Percentiles rank a stretch among this genome's conserved stretches.
phyloP scores from a whole-genome alignment of 1,140 invertebrate genomes.

The Apolygus lucorum region DNA sequence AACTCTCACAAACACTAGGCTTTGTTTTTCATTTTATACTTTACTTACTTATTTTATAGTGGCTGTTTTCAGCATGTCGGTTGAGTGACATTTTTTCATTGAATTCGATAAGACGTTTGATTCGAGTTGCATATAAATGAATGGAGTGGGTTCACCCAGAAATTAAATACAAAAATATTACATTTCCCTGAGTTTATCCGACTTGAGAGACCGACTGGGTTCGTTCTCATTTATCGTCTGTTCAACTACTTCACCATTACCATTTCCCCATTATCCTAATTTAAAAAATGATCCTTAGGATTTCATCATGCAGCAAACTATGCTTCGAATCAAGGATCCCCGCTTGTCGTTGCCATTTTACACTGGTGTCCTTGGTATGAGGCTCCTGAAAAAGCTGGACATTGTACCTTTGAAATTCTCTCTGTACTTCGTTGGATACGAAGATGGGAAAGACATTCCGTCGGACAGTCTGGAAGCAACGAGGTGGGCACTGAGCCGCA shows the following conservation, averaged over 20 bases:
- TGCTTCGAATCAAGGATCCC: conserved; percentile 91
- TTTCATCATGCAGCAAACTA: conserved; percentile 91
- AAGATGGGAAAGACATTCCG: conserved; percentile 62
- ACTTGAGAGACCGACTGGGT: too few relatives aligned
- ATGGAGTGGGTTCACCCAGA: not conserved
- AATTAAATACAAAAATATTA: not conserved
- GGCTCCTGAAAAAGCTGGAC: conserved; percentile 75
- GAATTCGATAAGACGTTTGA: too few relatives aligned
- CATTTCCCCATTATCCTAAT: too few relatives aligned
- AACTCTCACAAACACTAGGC: too few relatives aligned
- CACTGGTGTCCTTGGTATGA: conserved; percentile 83
- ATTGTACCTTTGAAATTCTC: conserved; percentile 86
- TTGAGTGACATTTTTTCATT: too few relatives aligned
- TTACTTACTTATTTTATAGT: too few relatives aligned
- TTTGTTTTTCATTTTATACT: too few relatives aligned
- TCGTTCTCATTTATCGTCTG: too few relatives aligned
- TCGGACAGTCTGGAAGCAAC: conserved; percentile 56
- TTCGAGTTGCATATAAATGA: too few relatives aligned
- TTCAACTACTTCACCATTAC: too few relatives aligned
- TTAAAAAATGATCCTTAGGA: conserved; percentile 46
- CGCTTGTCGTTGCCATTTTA: conserved; percentile 81
- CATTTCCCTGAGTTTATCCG: too few relatives aligned
- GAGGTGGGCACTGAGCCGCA: conserved; percentile 69
- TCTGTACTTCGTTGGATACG: conserved; percentile 89
- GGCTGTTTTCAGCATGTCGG: too few relatives aligned